These are phyloP conservation scores for Sebastes ruberrimus DNA, from an alignment of 2,797 vertebrate genomes.

Conservation along the genomic window DNA sequence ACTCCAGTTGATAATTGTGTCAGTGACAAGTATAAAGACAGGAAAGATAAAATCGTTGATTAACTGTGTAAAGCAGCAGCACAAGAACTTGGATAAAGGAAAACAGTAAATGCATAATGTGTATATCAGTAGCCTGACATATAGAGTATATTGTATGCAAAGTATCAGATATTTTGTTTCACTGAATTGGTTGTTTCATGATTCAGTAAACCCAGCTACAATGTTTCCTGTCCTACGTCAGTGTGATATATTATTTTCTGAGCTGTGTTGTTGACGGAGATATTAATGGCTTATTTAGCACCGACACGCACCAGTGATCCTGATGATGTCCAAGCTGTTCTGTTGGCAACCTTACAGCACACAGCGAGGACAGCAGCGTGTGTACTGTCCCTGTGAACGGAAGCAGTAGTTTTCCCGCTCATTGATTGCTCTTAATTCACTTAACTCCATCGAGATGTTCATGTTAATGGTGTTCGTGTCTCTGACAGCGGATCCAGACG, in stretches of 20 bases:
- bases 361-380: neutral
- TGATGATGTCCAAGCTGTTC: neutral
- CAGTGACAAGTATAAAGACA: neutral
- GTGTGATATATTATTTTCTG: neutral
- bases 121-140: neutral
- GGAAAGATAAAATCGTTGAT: neutral
- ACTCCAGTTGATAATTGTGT: neutral
- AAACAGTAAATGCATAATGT: neutral
- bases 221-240: neutral
- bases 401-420: neutral
- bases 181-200: neutral
- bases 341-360: neutral
- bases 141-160: neutral
- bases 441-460: neutral
- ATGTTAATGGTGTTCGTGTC: slow-evolving; percentile 22
- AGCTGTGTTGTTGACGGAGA: neutral
- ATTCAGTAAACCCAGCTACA: neutral
- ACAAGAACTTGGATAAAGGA: neutral
- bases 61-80: neutral
- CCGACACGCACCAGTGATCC: neutral
- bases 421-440: slow-evolving; percentile 2
- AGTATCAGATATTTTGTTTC: neutral
- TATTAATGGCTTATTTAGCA: neutral
- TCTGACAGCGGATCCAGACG: slow-evolving; percentile 91
- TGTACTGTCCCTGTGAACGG: neutral